phyloP scores from a whole-genome alignment of 2,797 vertebrate genomes.

The Amblyopsis hoosieri region DNA sequence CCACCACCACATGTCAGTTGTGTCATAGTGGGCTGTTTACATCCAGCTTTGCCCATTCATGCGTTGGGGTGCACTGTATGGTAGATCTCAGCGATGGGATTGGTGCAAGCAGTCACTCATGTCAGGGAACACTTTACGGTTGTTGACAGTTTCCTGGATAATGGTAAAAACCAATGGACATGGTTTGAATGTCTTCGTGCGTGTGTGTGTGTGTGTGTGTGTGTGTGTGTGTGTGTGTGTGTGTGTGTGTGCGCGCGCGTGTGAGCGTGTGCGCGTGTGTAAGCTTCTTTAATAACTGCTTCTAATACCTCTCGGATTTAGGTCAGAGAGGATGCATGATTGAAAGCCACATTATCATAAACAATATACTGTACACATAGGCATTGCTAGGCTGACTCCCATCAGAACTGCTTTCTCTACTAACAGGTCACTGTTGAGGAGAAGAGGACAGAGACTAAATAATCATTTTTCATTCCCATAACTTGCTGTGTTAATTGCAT shows the following conservation, averaged over 20 bases:
- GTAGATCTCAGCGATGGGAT: constrained; percentile 33
- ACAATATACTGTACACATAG: background rate
- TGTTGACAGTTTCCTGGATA: constrained; percentile 64
- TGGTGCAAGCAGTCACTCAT: constrained; percentile 59
- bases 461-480: background rate
- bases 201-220: constrained; percentile 8
- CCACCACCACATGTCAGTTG: background rate
- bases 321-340: too few species aligned
- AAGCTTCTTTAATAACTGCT: background rate
- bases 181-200: constrained; percentile 23
- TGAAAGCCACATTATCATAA: too few species aligned
- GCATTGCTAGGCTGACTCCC: constrained; percentile 1
- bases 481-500: constrained; percentile 30
- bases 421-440: background rate
- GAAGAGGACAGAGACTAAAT: too few species aligned
- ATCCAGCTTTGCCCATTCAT: constrained; percentile 35
- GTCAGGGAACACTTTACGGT: constrained; percentile 58
- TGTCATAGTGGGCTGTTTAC: constrained; percentile 5
- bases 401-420: constrained; percentile 9
- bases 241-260: constrained; percentile 14
- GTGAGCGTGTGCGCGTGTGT: background rate
- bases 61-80: constrained; percentile 17
- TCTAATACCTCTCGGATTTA: constrained; percentile 10
- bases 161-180: constrained; percentile 63
- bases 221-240: constrained; percentile 6